Conservation (phyloP, 2,113 vertebrate genomes). For the Synodontis membranacea region DNA sequence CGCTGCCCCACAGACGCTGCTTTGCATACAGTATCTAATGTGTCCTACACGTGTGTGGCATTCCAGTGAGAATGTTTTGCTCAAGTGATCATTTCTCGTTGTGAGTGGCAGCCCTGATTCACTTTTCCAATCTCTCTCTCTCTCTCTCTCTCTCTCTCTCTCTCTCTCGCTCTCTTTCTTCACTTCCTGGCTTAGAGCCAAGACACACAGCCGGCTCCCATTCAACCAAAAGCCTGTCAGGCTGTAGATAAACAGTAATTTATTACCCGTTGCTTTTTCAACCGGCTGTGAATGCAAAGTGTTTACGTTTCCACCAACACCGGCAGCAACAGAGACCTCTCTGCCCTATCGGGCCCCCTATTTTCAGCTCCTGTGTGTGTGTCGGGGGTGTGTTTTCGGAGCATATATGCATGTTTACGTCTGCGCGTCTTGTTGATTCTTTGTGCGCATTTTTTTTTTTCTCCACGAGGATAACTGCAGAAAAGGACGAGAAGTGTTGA, state of each 20-base stretch:
- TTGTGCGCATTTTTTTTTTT: neutral
- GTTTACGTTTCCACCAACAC: slow-evolving; percentile 70
- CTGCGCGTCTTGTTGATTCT: neutral
- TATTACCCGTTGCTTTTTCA: slow-evolving; percentile 65
- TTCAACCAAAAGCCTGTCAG: slow-evolving; percentile 49
- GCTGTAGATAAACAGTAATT: slow-evolving; percentile 64
- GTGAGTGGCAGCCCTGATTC: neutral
- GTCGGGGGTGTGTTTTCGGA: neutral
- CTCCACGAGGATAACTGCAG: neutral
- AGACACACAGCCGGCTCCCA: slow-evolving; percentile 42
- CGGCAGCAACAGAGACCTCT: slow-evolving; percentile 54
- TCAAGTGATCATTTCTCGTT: neutral
- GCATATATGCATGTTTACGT: neutral
- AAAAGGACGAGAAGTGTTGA: neutral
- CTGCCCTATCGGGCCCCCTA: neutral
- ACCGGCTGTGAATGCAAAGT: slow-evolving; percentile 63
- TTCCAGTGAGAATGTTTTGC: neutral
- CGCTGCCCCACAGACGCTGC: neutral
- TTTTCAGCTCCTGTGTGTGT: slow-evolving; percentile 15
- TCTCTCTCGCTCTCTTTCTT: slow-evolving; percentile 39
- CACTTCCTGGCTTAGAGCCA: slow-evolving; percentile 53
- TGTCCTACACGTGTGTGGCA: too few relatives aligned
- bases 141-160: slow-evolving; percentile 40
- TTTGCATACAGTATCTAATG: neutral
- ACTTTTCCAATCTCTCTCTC: neutral